Conservation (phyloP, 1,140 invertebrate genomes). For the Microplitis demolitor region DNA sequence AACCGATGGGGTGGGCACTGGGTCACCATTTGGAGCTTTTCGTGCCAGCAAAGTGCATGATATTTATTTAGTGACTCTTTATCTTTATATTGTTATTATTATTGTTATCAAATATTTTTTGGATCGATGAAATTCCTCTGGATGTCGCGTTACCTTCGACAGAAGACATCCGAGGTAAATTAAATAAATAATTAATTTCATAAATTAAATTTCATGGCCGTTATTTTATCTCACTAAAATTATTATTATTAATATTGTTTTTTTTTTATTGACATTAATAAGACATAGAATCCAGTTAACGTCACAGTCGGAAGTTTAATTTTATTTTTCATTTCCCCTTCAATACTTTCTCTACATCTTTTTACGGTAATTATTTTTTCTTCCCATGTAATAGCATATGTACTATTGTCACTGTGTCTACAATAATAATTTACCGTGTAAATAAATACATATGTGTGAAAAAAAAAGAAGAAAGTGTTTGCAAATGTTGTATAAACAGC, state of each 20-base stretch:
- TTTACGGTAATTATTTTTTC: not conserved
- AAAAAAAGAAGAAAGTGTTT: too few relatives aligned
- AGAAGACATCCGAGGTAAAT: not conserved
- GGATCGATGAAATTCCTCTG: not conserved
- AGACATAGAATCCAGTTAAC: not conserved
- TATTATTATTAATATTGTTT: too few relatives aligned
- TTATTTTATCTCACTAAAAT: not conserved
- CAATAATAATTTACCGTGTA: too few relatives aligned
- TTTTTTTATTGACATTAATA: too few relatives aligned
- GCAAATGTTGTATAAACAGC: too few relatives aligned
- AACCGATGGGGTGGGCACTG: constrained; percentile 5
- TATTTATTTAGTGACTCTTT: constrained; percentile 5
- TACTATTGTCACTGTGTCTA: too few relatives aligned
- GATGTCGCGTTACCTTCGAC: not conserved
- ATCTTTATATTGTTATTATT: not conserved
- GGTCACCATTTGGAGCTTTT: constrained; percentile 7
- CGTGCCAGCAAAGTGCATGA: constrained; percentile 15
- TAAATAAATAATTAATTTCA: not conserved
- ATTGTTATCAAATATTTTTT: not conserved
- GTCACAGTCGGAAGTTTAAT: not conserved
- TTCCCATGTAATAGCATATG: too few relatives aligned
- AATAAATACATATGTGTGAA: too few relatives aligned
- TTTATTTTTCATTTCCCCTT: not conserved
- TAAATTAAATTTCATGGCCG: not conserved
- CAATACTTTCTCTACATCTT: not conserved